Base-by-base conservation (phyloP, 2,888 invertebrate genomes). In the Petrolisthes manimaculis region DNA sequence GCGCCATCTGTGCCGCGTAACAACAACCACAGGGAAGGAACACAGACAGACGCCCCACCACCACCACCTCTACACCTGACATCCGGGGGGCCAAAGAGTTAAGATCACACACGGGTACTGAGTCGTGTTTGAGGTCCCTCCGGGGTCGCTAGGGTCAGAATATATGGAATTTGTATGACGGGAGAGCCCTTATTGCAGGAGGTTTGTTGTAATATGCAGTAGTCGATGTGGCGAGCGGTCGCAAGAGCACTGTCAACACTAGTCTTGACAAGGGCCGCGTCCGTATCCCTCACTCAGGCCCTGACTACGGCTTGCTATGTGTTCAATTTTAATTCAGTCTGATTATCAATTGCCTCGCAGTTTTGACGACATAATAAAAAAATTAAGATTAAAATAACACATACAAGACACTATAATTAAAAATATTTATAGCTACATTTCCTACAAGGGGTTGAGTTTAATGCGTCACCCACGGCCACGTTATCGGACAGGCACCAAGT, bases 131-230 rank as follows among this genome's bases (percentile, higher is more conserved):
- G 87, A 87, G 87, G 87, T 87, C 87, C 87, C 83, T 77, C 87
- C 87, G 51, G 67, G 78, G 69, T 87, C 87, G 83, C 83, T 83
- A 87, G 87, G 87, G 83, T 77, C 71, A 87, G 83, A 87, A 87
- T 87, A 87, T 87, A 87, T 83, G 87, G 87, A 77, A 83, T 83
- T 79, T 87, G 83, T 87, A 87, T 87, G 87, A 83, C 51, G 87
- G 87, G 77, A 87, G 83, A 87, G 83, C 83, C 87, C 87, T 87
- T 87, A 87, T 87, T 83, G 87, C 87, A 87, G 87, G 83, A 82
- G 83, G 87, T 87, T 87, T 87, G 87, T 87, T 87, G 87, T 87
- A 87, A 87, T 87, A 87, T 87, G 87, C 87, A 87, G 87, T 87
- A 87, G 87, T 87, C 87, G 87, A 87, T 87, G 87, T 83, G 87